These are phyloP conservation scores for Zygogramma bicolorata DNA, from an alignment of 2,888 invertebrate genomes.

Conservation along the genomic window DNA sequence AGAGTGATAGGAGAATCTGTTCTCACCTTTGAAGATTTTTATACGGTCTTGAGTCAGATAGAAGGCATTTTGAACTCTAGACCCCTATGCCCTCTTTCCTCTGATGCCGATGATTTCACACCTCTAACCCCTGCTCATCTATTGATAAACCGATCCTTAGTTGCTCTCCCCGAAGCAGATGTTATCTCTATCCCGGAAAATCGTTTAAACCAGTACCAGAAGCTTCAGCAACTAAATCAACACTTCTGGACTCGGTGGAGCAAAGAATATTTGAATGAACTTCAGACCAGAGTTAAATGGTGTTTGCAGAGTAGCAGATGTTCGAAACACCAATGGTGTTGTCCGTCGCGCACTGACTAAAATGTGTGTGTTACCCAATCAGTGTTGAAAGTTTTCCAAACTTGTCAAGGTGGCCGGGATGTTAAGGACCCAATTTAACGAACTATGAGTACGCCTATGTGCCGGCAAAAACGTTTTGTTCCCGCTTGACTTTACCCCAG, in stretches of 20 bases:
- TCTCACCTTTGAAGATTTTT: slow-evolving; percentile 37
- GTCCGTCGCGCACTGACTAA: slow-evolving; percentile 24
- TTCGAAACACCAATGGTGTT: slow-evolving; percentile 24
- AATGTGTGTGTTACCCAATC: slow-evolving; percentile 31
- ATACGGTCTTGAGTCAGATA: slow-evolving; percentile 39
- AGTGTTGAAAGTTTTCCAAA: slow-evolving; percentile 2
- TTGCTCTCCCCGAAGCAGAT: slow-evolving; percentile 34
- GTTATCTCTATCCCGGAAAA: slow-evolving; percentile 13
- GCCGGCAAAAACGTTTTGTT: too few relatives aligned
- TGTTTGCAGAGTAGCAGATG: slow-evolving; percentile 32
- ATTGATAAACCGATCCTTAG: slow-evolving; percentile 30
- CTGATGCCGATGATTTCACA: slow-evolving; percentile 33
- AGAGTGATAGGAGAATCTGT: slow-evolving; percentile 27
- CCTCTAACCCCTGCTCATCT: too few relatives aligned
- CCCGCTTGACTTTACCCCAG: too few relatives aligned
- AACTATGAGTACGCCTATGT: not conserved
- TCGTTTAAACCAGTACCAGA: slow-evolving; percentile 20
- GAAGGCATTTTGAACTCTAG: slow-evolving; percentile 46
- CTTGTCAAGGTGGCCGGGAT: slow-evolving; percentile 1
- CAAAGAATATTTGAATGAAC: slow-evolving; percentile 38
- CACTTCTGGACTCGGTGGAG: too few relatives aligned
- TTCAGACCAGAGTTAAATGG: slow-evolving; percentile 41
- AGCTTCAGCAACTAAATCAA: slow-evolving; percentile 25
- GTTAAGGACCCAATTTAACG: not conserved
- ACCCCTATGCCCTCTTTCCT: slow-evolving; percentile 35